These are phyloP conservation scores for Hydrochoerus hydrochaeris DNA, from an alignment of 2,113 vertebrate genomes.

Conservation along the genomic window DNA sequence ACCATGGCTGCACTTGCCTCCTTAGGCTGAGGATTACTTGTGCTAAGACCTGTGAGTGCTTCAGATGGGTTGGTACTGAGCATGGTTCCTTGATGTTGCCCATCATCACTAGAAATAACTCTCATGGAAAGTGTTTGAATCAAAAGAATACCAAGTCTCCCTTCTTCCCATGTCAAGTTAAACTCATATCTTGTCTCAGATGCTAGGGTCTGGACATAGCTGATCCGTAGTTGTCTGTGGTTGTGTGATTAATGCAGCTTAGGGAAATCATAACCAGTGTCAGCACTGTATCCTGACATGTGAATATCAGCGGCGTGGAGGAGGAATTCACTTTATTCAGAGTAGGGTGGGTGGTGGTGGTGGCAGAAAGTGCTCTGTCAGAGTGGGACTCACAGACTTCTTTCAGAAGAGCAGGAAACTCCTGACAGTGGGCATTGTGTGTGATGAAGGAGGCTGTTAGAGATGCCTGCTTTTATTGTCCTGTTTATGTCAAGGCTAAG, in stretches of 20 bases:
- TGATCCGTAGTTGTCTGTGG: background rate
- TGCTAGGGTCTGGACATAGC: background rate
- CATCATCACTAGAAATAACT: background rate
- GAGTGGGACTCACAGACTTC: background rate
- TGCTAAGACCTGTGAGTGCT: rapidly evolving
- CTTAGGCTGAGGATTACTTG: background rate
- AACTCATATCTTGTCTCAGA: background rate
- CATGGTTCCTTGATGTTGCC: background rate
- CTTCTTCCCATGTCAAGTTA: background rate
- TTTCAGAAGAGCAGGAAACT: background rate
- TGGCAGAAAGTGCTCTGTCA: background rate
- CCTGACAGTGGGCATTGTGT: background rate
- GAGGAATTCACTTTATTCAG: background rate
- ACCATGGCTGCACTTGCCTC: background rate
- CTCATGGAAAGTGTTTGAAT: background rate
- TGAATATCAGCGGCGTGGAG: background rate
- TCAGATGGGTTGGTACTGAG: background rate
- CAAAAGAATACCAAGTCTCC: background rate
- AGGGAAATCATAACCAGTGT: background rate
- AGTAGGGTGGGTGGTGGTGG: background rate
- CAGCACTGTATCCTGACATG: background rate
- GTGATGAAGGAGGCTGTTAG: background rate
- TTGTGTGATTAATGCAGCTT: background rate
- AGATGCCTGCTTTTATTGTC: background rate
- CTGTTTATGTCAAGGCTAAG: background rate